Percentiles rank a stretch among this genome's conserved stretches.
phyloP scores from a whole-genome alignment of 2,888 invertebrate species.

The Corbicula japonica region DNA sequence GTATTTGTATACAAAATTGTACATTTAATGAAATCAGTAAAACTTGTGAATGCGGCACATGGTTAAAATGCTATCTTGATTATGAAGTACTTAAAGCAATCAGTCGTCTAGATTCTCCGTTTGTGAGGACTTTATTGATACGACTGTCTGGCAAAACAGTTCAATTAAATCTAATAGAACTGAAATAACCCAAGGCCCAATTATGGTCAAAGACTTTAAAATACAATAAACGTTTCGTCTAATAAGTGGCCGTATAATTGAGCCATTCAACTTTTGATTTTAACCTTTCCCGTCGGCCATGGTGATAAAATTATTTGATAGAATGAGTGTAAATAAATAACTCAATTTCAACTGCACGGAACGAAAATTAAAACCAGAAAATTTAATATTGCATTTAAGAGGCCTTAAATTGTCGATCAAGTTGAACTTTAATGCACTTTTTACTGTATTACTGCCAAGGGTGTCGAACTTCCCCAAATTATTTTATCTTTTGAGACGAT shows the following conservation, averaged over 20 bases:
- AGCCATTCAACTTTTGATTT: slow-evolving; percentile 20
- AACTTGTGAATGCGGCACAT: no score
- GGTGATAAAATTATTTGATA: slow-evolving; percentile 10
- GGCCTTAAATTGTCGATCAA: no score
- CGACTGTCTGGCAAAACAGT: slow-evolving; percentile 5
- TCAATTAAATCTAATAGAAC: slow-evolving; percentile 14
- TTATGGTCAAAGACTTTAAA: slow-evolving; percentile 13
- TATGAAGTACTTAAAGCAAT: no score
- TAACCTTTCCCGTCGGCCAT: slow-evolving; percentile 22
- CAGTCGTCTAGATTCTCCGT: not conserved
- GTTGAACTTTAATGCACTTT: no score
- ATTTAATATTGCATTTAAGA: no score
- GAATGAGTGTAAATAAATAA: slow-evolving; percentile 18
- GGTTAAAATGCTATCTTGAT: no score
- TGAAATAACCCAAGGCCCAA: slow-evolving; percentile 16
- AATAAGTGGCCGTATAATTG: slow-evolving; percentile 32
- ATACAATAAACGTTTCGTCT: slow-evolving; percentile 8
- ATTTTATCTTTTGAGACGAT: no score
- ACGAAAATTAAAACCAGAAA: not conserved
- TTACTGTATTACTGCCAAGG: no score
- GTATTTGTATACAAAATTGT: no score
- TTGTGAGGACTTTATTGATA: slow-evolving; percentile 13
- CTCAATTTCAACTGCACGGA: not conserved
- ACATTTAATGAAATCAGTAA: no score
- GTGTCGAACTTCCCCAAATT: no score